Evolutionary conservation across 2,797 vertebrate species (phyloP).

Genomic region (Triplophysa yarkandensis): DNA sequence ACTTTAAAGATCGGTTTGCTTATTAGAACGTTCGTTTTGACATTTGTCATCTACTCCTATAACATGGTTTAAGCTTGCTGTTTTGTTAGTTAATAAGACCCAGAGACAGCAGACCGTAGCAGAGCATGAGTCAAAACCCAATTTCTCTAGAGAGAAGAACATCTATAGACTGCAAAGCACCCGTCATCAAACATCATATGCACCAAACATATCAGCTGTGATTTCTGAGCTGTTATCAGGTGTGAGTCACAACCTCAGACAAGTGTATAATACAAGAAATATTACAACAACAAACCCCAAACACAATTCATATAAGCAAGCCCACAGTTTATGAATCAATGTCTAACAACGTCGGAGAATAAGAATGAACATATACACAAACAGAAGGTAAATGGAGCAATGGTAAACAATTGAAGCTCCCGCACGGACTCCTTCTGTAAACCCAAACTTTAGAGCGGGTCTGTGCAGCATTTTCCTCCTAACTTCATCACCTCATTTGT

Average conservation of each 20-base stretch:
- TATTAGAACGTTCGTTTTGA: too few relatives aligned
- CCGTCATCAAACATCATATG: neutral
- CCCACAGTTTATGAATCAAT: neutral
- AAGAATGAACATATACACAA: neutral
- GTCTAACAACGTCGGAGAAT: neutral
- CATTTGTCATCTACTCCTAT: too few relatives aligned
- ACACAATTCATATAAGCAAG: neutral
- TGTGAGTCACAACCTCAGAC: neutral
- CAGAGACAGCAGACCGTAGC: neutral
- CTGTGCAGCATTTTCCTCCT: constrained; percentile 13
- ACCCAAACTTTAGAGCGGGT: neutral
- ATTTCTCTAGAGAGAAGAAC: neutral
- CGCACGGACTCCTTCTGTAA: neutral
- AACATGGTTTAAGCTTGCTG: neutral
- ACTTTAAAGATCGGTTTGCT: too few relatives aligned
- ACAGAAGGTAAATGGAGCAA: neutral
- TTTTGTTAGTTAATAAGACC: constrained; percentile 24
- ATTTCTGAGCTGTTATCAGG: neutral
- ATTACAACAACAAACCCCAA: neutral
- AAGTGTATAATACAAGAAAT: neutral
- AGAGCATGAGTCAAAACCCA: constrained; percentile 15
- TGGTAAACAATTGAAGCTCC: neutral
- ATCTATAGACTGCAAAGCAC: neutral
- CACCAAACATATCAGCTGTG: neutral
- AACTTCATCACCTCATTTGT: constrained; percentile 29